A percentile compares a stretch with the other conserved stretches of the same genome.
Conservation (phyloP, 2,113 vertebrate genomes). For the Xiphophorus maculatus region DNA sequence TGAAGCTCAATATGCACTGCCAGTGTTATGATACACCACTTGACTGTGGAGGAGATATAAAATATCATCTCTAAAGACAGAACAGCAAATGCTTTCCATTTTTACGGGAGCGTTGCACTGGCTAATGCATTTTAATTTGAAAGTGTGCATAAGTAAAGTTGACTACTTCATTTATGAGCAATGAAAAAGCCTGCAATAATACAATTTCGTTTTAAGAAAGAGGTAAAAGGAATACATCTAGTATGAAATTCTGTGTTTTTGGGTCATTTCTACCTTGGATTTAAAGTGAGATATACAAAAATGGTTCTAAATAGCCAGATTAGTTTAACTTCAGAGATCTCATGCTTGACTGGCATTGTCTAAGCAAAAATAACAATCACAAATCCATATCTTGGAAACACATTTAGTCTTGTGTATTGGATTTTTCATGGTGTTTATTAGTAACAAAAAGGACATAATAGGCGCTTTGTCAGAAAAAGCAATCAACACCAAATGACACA, state of each 20-base stretch:
- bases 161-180: no score
- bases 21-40: constrained; percentile 14
- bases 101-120: background rate
- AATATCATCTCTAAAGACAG: background rate
- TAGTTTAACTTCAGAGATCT: background rate
- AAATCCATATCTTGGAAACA: background rate
- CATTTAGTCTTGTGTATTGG: background rate
- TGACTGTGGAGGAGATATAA: constrained; percentile 13
- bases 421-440: background rate
- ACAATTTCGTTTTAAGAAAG: no score
- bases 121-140: background rate
- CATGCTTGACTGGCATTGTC: background rate
- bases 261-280: background rate
- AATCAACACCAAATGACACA: no score
- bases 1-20: constrained; percentile 38
- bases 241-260: background rate
- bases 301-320: background rate
- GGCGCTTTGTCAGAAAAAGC: no score
- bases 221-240: no score
- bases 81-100: background rate
- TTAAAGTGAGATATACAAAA: background rate
- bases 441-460: background rate
- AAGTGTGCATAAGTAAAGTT: background rate
- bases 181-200: no score
- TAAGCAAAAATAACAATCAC: background rate